Evolutionary conservation across 2,797 vertebrate genomes (phyloP).

Genomic region (Myotis daubentonii): DNA sequence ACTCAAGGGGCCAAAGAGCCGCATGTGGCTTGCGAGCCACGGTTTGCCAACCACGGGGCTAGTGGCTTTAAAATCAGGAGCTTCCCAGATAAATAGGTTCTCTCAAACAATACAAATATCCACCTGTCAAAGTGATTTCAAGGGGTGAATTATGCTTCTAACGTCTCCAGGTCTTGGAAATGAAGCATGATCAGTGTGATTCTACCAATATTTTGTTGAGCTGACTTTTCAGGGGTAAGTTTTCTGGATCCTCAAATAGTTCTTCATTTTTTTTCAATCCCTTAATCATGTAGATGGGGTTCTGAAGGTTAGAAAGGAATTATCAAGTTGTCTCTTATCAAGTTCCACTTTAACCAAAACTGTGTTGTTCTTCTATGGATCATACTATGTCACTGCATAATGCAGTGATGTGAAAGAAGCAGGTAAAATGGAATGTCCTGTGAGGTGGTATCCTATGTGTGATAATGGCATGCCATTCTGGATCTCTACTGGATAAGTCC

Average conservation of each 20-base stretch:
- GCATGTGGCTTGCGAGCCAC: no score
- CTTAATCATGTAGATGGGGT: not conserved
- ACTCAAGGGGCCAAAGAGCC: no score
- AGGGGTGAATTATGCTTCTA: not conserved
- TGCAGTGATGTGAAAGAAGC: not conserved
- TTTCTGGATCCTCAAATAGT: not conserved
- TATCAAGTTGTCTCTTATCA: not conserved
- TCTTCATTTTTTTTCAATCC: not conserved
- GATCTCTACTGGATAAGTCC: not conserved
- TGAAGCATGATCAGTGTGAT: not conserved
- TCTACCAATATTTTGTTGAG: not conserved
- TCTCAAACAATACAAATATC: not conserved
- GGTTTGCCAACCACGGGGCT: no score
- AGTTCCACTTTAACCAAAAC: not conserved
- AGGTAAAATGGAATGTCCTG: not conserved
- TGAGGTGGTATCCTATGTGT: not conserved
- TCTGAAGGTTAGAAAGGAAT: not conserved
- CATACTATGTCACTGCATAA: not conserved
- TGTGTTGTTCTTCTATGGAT: not conserved
- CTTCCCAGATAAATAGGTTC: not conserved
- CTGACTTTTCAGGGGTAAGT: not conserved
- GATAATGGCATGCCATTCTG: not conserved
- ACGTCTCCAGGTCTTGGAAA: not conserved
- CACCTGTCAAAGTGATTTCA: not conserved
- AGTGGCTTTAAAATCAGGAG: not conserved